These are phyloP conservation scores for Fistularia commersonii DNA, from an alignment of 2,797 vertebrate genomes.

Conservation along the genomic window DNA sequence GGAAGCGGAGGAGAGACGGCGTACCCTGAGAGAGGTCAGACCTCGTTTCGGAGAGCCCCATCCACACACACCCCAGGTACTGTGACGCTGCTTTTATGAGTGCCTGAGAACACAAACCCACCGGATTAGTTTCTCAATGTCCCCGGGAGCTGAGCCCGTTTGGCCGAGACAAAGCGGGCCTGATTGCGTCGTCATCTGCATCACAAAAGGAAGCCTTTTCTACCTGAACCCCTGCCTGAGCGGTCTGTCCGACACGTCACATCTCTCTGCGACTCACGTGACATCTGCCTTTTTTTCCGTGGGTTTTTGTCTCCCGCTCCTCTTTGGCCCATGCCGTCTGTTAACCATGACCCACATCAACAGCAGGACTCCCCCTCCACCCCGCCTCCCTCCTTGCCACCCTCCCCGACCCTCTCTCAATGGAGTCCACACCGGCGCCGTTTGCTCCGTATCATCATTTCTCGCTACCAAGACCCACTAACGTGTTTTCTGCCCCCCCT, in stretches of 20 bases:
- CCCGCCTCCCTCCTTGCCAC: too few species aligned
- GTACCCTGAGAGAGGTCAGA: slow-evolving; percentile 75
- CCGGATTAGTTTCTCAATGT: slow-evolving; percentile 70
- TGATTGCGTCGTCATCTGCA: slow-evolving; percentile 79
- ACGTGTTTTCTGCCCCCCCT: too few species aligned
- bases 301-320: slow-evolving; percentile 25
- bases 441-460: slow-evolving; percentile 7
- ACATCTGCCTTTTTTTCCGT: slow-evolving; percentile 63
- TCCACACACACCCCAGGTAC: slow-evolving; percentile 69
- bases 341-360: slow-evolving; percentile 45
- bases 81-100: slow-evolving; percentile 68
- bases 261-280: slow-evolving; percentile 62
- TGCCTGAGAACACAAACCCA: slow-evolving; percentile 64
- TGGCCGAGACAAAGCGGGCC: slow-evolving; percentile 69
- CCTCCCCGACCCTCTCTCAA: slow-evolving; percentile 7
- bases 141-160: slow-evolving; percentile 64
- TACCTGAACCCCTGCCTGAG: slow-evolving; percentile 67
- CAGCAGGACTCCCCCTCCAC: too few species aligned
- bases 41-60: slow-evolving; percentile 64
- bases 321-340: slow-evolving; percentile 45
- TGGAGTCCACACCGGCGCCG: slow-evolving; percentile 29
- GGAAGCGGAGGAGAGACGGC: slow-evolving; percentile 35
- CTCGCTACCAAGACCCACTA: slow-evolving; percentile 20
- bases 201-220: slow-evolving; percentile 72
- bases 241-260: slow-evolving; percentile 44